Conservation (phyloP, 2,113 vertebrate genomes). For the Clarias gariepinus region DNA sequence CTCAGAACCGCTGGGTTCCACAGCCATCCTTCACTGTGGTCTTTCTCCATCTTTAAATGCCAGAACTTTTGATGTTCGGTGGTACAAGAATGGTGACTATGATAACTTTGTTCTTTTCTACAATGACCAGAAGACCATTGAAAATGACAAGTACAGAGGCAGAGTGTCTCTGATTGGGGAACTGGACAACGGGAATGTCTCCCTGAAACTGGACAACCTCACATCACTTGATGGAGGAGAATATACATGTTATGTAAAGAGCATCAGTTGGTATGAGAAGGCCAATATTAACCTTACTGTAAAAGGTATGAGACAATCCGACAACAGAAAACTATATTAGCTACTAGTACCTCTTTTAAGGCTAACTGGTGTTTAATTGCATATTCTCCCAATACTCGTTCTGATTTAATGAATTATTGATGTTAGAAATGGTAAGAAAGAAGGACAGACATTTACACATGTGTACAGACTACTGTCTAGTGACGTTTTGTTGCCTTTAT, state of each 20-base stretch:
- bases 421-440: background rate
- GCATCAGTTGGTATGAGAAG: background rate
- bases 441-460: background rate
- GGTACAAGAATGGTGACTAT: background rate
- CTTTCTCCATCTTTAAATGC: constrained; percentile 2
- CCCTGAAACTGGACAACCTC: background rate
- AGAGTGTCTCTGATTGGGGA: constrained; percentile 15
- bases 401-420: background rate
- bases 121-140: background rate
- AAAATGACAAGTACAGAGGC: background rate
- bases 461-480: background rate
- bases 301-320: background rate
- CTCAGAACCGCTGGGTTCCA: background rate
- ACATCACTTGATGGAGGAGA: background rate
- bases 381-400: background rate
- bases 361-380: background rate
- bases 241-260: background rate
- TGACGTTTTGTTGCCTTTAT: background rate
- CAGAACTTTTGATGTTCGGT: background rate
- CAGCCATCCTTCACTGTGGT: background rate
- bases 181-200: background rate
- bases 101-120: background rate
- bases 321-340: background rate
- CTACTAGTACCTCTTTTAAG: background rate
- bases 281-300: background rate